A percentile compares a stretch with the other conserved stretches of the same genome.
Evolutionary conservation across 2,113 vertebrate species (phyloP).

Genomic region (Callorhinus ursinus): DNA sequence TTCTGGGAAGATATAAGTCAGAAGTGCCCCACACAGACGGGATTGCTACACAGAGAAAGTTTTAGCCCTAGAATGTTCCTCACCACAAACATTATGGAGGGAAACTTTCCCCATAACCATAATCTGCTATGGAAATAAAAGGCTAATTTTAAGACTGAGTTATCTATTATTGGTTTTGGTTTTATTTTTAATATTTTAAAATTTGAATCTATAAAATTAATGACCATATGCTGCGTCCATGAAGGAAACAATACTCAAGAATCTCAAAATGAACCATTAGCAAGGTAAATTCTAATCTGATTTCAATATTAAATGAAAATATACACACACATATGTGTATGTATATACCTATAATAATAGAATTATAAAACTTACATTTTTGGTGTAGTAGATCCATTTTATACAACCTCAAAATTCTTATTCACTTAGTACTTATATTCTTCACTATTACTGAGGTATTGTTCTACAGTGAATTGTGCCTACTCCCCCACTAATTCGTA

Average conservation of each 20-base stretch:
- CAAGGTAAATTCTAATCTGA: conserved; percentile 27
- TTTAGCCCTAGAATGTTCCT: background rate
- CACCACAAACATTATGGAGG: background rate
- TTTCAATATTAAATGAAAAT: background rate
- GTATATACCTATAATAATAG: background rate
- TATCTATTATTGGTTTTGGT: background rate
- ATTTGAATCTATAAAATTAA: background rate
- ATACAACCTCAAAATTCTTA: background rate
- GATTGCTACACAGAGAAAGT: fast-evolving
- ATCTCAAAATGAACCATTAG: background rate
- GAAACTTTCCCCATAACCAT: background rate
- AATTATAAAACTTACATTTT: background rate
- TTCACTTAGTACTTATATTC: background rate
- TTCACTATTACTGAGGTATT: background rate
- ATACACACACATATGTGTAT: background rate
- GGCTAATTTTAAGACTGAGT: background rate
- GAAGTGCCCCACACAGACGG: background rate
- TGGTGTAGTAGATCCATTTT: background rate
- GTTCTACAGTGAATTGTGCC: background rate
- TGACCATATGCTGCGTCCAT: background rate
- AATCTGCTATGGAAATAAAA: background rate
- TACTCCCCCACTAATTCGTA: background rate
- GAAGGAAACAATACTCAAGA: background rate
- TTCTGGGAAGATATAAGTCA: background rate
- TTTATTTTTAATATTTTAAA: conserved; percentile 1